A percentile compares a stretch with the other conserved stretches of the same genome.
phyloP scores from a whole-genome alignment of 2,113 vertebrate species.

The Hoplias malabaricus region DNA sequence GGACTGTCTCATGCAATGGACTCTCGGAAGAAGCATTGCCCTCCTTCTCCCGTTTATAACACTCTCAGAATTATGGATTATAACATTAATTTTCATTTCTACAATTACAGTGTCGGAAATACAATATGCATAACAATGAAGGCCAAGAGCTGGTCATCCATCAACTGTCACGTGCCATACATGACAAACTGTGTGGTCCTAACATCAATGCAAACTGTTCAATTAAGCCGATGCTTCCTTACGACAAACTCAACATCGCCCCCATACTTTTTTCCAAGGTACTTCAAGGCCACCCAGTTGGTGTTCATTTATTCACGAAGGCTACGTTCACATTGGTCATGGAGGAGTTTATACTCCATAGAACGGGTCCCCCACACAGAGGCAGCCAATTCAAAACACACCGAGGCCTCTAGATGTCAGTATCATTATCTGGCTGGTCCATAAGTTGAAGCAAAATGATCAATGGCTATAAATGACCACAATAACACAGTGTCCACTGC shows the following conservation, averaged over 20 bases:
- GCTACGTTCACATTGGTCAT: too few relatives aligned
- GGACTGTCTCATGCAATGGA: background rate
- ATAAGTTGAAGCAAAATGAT: too few relatives aligned
- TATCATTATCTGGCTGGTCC: too few relatives aligned
- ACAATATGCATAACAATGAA: conserved; percentile 50
- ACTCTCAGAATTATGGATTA: conserved; percentile 1
- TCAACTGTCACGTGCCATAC: conserved; percentile 58
- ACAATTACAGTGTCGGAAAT: conserved; percentile 27
- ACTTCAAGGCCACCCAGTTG: too few relatives aligned
- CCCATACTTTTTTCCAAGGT: background rate
- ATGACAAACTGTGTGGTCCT: conserved; percentile 53
- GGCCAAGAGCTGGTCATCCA: conserved; percentile 51
- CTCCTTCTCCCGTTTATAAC: background rate
- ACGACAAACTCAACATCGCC: conserved; percentile 10
- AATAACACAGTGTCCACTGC: too few relatives aligned
- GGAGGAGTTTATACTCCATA: too few relatives aligned
- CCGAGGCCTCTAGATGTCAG: too few relatives aligned
- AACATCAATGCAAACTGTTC: conserved; percentile 56
- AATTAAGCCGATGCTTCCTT: background rate
- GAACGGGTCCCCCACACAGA: too few relatives aligned
- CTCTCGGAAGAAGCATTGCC: background rate
- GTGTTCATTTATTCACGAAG: too few relatives aligned
- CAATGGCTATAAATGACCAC: too few relatives aligned
- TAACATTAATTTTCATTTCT: too few relatives aligned
- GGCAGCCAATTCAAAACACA: too few relatives aligned